Evolutionary conservation across 2,113 vertebrate species (phyloP).

Genomic region (Salvelinus alpinus): DNA sequence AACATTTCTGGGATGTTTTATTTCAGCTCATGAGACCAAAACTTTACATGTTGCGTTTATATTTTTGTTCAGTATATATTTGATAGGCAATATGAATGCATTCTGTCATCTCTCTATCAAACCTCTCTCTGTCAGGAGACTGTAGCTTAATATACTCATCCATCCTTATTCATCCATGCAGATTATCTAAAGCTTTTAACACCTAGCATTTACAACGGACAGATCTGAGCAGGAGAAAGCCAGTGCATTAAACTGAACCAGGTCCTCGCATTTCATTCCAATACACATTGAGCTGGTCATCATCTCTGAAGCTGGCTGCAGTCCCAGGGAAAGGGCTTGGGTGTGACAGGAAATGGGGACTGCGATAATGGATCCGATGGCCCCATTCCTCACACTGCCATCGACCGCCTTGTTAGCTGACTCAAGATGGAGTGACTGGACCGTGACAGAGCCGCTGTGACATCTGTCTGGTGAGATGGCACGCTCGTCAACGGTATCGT

Average conservation of each 20-base stretch:
- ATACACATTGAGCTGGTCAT: background rate
- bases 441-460: conserved; percentile 17
- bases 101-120: too few species aligned
- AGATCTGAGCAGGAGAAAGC: conserved; percentile 22
- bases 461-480: background rate
- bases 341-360: background rate
- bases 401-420: too few species aligned
- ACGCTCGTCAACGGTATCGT: background rate
- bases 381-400: conserved; percentile 21
- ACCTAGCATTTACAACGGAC: conserved; percentile 32
- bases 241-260: conserved; percentile 13
- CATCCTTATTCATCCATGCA: background rate
- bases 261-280: background rate
- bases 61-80: too few species aligned
- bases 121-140: too few species aligned
- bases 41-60: too few species aligned
- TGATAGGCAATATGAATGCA: too few species aligned
- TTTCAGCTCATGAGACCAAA: too few species aligned
- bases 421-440: background rate
- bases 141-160: background rate
- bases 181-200: conserved; percentile 39
- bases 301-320: conserved; percentile 8
- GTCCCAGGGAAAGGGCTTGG: conserved; percentile 8
- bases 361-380: conserved; percentile 2
- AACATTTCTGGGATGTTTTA: too few species aligned